Base-by-base conservation (phyloP, 2,113 vertebrate species). In the Prionailurus viverrinus region DNA sequence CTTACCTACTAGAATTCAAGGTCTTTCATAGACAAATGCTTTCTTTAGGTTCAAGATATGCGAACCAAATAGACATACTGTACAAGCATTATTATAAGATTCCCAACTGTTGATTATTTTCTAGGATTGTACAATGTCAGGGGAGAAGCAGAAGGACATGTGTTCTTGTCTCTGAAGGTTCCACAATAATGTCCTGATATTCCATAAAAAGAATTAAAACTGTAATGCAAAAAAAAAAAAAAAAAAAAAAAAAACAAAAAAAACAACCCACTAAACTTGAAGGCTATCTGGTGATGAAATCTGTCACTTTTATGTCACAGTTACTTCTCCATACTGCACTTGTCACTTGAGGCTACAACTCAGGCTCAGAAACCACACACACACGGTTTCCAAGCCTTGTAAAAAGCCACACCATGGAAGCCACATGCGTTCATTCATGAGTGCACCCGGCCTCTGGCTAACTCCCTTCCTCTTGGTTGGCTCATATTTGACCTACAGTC, bases 241-340 rank as follows among this genome's bases (percentile, higher is more conserved):
- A 25, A 19, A 9, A 33, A 9, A 16, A 58, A 48, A 25, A 25
- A 13, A 33, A 9, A 1, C 7, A 45, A 33, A 14, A 10, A 11
- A 69, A 19, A 19, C 25, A 39, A 63, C 78, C 55, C 15, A 29
- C 33, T 41, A 55, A 29, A 15, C 29, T 8, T 3, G 23, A 23
- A 23, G 85, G 85, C 78, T 65, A 73, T 8, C 90, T 97, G 65
- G 36, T 69, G 95, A 95, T 31, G 19, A 55, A 39, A 39, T 55
- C 79, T 18, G 53, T 21, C 55, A 61, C 36, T 23, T 29, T 31
- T 39, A 0, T 36, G 66, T 81, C 79, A 76, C 41, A 68, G 6
- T 12, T 39, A 29, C n/a, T 27, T n/a, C 39, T 74, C 78, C 6
- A 16, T 14, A 61, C 39, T 45, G 14, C 25, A 1, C 31, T 21